Base-by-base conservation (phyloP, 2,113 vertebrate species). In the Nestor notabilis region DNA sequence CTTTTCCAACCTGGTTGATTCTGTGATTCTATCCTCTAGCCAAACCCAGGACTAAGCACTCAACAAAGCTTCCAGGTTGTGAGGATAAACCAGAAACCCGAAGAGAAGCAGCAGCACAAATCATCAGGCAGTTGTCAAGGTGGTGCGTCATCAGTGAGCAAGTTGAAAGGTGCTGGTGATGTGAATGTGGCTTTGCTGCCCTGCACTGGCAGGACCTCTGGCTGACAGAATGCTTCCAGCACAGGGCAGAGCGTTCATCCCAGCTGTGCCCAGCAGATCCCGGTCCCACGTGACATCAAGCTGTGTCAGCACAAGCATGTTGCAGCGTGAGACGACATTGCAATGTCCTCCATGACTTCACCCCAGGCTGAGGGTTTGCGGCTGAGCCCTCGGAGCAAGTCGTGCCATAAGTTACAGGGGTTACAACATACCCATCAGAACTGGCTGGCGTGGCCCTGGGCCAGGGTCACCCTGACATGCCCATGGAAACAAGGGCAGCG, bases 241-340 rank as follows among this genome's bases (percentile, higher is more conserved):
- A 7, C 25, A 63, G 79, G 92, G 90, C 93, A 93, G 87, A 77
- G 75, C 21, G 2, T 8, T 27, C 63, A 29, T 5, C 63, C 88
- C 3, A 23, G 58, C 87, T 19, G 72, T 66, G 87, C 87, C 85
- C 78, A 5, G 8, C 43, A 11, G 46, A 20, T 37, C 9, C 7
- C 8, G 21, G 71, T 12, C 92, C 83, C 82, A 39, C 49, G 65
- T 88, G 90, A 64, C 44, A 44, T 25, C 10, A 5, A 24, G 93
- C 90, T 93, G 93, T 72, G 86, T 96, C 83, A 91, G 95, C 95
- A 95, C 68, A 37, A 86, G 90, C 93, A 4, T 85, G 90, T 89
- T 83, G 87, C 14, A 9, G 87, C 93, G 21, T 60, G 95, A 93
- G 87, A 21, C 4, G 37, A 80, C 93, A 27, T 44, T 46, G 69